Evolutionary conservation across 2,113 vertebrate species (phyloP).

Genomic region (Callaeas wilsoni): DNA sequence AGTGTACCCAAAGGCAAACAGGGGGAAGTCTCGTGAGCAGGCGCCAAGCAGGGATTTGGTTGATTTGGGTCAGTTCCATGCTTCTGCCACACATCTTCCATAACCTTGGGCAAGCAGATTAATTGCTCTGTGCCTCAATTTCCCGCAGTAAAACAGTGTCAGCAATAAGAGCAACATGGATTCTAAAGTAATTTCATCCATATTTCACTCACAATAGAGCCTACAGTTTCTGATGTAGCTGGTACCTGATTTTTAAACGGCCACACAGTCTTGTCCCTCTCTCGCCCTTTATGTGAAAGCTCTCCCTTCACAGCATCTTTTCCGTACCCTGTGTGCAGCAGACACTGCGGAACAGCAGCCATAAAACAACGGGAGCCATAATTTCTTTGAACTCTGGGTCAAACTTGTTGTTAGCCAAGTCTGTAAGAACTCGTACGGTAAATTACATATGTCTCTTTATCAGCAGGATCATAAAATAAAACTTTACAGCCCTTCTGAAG

Average conservation of each 20-base stretch:
- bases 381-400: slow-evolving; percentile 58
- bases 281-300: neutral
- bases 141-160: neutral
- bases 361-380: slow-evolving; percentile 31
- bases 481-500: slow-evolving; percentile 34
- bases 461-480: slow-evolving; percentile 44
- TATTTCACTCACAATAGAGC: neutral
- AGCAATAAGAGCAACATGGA: neutral
- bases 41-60: neutral
- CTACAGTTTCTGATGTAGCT: neutral
- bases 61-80: neutral
- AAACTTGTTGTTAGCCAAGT: slow-evolving; percentile 40
- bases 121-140: neutral
- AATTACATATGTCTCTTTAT: slow-evolving; percentile 33
- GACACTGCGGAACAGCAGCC: neutral
- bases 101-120: neutral
- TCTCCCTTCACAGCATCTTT: neutral
- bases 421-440: neutral
- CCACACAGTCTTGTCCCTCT: neutral
- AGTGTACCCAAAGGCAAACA: neutral
- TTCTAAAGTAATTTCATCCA: neutral
- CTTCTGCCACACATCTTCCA: neutral
- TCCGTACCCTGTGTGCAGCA: neutral
- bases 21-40: neutral
- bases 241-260: neutral